Evolutionary conservation across 2,113 vertebrate species (phyloP), one percentile per base, ranked within the genome.

Genomic region (Acrocephalus arundinaceus): DNA sequence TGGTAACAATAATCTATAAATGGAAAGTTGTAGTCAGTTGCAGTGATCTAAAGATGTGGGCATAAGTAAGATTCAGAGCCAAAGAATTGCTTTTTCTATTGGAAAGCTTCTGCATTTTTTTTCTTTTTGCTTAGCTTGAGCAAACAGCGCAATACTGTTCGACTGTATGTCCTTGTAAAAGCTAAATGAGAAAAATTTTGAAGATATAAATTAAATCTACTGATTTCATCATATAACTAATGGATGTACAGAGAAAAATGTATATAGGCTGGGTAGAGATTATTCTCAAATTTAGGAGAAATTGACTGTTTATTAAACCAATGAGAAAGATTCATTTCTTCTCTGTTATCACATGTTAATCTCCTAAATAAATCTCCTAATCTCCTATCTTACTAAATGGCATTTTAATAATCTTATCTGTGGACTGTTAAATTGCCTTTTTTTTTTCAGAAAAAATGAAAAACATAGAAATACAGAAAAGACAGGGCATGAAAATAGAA

Each of bases 1-100:
- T 52, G 58, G 46, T 75, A 95, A 92, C n/a, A 30, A 90, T 95
- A 65, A 81, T 67, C 79, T 81, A 33, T 49, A 95, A 87, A 70
- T 79, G 70, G 81, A 81, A 94, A 61, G 25, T 2, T 89, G 76
- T 68, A 55, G 89, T 84, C 45, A 75, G 41, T n/a, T 81, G 18
- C 24, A 83, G 61, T 23, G 9, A 78, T 81, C 48, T 72, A 65
- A 93, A 96, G 41, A 74, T 39, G 27, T 43, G 20, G 43, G 41
- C 58, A n/a, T 57, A 70, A 94, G 54, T 46, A 85, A 91, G 61
- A 74, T 77, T 81, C 33, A 74, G 48, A 66, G 33, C 5, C 43
- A 51, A 91, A 82, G 13, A 30, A 14, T 18, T 55, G 14, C 2
- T 46, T 71, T 48, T 80, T 24, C 46, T 80, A 7, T 39, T 24